Evolutionary conservation across 1,140 invertebrate species (phyloP).

Genomic region (Caligus rogercresseyi): DNA sequence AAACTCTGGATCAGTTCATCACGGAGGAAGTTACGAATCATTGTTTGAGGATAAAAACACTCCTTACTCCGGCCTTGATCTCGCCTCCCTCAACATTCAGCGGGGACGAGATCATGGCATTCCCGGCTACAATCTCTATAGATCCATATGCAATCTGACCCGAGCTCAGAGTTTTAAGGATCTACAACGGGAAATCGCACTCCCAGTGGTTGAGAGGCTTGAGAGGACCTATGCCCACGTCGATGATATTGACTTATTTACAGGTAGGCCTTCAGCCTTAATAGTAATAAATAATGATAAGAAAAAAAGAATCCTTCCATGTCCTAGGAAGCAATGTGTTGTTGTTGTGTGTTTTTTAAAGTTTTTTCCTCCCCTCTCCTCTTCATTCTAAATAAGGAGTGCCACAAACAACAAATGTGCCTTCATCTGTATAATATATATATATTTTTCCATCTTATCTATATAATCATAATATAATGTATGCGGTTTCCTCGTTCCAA

Average conservation of each 20-base stretch:
- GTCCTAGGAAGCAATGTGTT: constrained; percentile 23
- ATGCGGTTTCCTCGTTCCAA: too few species aligned
- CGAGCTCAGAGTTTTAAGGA: constrained; percentile 51
- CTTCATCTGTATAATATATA: too few species aligned
- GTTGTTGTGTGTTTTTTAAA: constrained; percentile 24
- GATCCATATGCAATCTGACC: constrained; percentile 37
- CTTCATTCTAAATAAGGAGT: too few species aligned
- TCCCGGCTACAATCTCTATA: constrained; percentile 42
- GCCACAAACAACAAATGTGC: too few species aligned
- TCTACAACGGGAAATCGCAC: constrained; percentile 39
- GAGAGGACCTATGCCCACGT: constrained; percentile 32
- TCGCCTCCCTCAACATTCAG: constrained; percentile 75
- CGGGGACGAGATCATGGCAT: constrained; percentile 46
- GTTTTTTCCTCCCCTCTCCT: too few species aligned
- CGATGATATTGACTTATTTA: constrained; percentile 36
- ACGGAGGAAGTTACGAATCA: constrained; percentile 38
- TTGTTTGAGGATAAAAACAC: constrained; percentile 35
- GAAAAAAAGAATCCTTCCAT: not conserved
- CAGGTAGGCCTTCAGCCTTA: constrained; percentile 3
- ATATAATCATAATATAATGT: too few species aligned
- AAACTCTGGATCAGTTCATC: constrained; percentile 36
- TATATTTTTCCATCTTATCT: too few species aligned
- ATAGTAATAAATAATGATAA: not conserved
- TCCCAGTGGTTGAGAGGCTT: constrained; percentile 30
- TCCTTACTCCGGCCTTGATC: constrained; percentile 51